These are phyloP conservation scores for Conus betulinus DNA, from an alignment of 1,140 invertebrate genomes.

Conservation along the genomic window DNA sequence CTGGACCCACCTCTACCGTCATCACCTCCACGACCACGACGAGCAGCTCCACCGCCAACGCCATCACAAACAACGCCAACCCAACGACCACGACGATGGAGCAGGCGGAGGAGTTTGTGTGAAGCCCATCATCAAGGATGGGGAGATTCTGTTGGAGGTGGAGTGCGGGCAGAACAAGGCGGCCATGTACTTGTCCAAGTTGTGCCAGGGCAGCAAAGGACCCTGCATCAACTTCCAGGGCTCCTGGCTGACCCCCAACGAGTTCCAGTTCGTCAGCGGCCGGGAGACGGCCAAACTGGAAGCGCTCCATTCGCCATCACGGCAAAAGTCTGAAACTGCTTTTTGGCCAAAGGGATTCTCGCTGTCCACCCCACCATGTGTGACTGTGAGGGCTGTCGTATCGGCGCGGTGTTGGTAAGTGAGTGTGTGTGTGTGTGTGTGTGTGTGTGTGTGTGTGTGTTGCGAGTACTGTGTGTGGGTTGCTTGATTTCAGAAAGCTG, in stretches of 20 bases:
- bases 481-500: no score
- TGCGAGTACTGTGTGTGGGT: no score
- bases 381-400: slow-evolving; percentile 73
- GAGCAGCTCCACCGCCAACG: not conserved
- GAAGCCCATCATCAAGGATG: slow-evolving; percentile 71
- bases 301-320: slow-evolving; percentile 77
- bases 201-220: slow-evolving; percentile 76
- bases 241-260: slow-evolving; percentile 78
- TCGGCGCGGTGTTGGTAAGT: slow-evolving; percentile 60
- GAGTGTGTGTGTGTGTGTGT: not conserved
- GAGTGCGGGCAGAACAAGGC: slow-evolving; percentile 76
- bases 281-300: slow-evolving; percentile 79
- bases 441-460: not conserved
- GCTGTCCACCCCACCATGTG: slow-evolving; percentile 75
- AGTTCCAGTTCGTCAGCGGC: slow-evolving; percentile 78
- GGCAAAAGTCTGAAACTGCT: slow-evolving; percentile 78
- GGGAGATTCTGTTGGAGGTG: slow-evolving; percentile 75
- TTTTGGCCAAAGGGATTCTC: slow-evolving; percentile 77
- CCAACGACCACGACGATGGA: slow-evolving; percentile 31
- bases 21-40: not conserved
- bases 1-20: not conserved
- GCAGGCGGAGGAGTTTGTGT: slow-evolving; percentile 68
- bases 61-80: slow-evolving; percentile 25
- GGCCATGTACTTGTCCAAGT: slow-evolving; percentile 73
- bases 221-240: slow-evolving; percentile 76